Percentiles rank a stretch among this genome's conserved stretches.
Conservation (phyloP, 2,888 invertebrate species). For the Iphiclides podalirius region DNA sequence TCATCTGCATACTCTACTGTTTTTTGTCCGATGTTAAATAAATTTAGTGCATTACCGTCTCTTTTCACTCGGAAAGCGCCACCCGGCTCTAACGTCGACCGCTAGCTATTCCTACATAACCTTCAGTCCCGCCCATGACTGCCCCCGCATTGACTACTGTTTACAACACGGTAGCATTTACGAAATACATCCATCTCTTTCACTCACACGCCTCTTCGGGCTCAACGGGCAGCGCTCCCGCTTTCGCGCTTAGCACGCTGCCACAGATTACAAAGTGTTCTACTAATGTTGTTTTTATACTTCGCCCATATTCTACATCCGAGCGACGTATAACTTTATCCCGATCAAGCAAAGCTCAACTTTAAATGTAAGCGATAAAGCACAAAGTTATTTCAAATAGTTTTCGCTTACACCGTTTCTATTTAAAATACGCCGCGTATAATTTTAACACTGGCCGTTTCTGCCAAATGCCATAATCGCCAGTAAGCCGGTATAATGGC, state of each 20-base stretch:
- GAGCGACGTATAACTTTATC: constrained; percentile 37
- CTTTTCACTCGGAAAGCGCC: neutral
- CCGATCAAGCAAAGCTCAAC: constrained; percentile 28
- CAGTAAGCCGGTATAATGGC: constrained; percentile 58
- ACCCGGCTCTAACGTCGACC: neutral
- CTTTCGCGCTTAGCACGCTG: constrained; percentile 54
- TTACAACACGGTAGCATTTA: constrained; percentile 45
- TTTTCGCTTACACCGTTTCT: constrained; percentile 37
- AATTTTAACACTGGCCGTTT: constrained; percentile 60
- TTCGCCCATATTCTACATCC: constrained; percentile 54
- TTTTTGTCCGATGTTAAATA: too few relatives aligned
- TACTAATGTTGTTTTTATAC: constrained; percentile 70
- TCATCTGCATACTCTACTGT: too few relatives aligned
- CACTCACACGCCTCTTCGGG: constrained; percentile 34
- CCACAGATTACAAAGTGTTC: constrained; percentile 64
- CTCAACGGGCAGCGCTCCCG: constrained; percentile 39
- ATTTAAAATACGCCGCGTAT: constrained; percentile 33
- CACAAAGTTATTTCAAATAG: too few relatives aligned
- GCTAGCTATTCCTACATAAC: constrained; percentile 33
- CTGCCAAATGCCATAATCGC: constrained; percentile 66
- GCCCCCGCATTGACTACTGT: constrained; percentile 68
- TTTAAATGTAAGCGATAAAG: constrained; percentile 29
- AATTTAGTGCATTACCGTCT: too few relatives aligned
- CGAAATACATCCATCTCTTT: constrained; percentile 50
- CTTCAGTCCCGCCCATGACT: constrained; percentile 53